Evolutionary conservation across 2,113 vertebrate species (phyloP).

Genomic region (Plectropomus leopardus): DNA sequence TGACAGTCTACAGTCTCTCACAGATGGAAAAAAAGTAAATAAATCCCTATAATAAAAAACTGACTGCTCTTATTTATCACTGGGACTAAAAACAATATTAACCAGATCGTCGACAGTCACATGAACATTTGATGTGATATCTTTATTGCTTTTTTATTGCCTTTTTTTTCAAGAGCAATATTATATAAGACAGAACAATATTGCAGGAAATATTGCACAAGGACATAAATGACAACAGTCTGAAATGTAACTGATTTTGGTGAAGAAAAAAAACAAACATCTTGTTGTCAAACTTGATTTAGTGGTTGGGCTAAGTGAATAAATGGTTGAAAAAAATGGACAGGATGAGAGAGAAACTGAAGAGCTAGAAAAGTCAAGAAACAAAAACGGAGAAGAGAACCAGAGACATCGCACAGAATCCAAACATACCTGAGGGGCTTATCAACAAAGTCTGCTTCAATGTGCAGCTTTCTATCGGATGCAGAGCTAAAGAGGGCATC

Average conservation of each 20-base stretch:
- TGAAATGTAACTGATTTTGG: too few species aligned
- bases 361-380: too few species aligned
- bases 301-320: too few species aligned
- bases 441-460: background rate
- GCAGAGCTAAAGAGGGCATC: background rate
- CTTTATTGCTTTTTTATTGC: slow-evolving; percentile 23
- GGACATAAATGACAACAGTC: too few species aligned
- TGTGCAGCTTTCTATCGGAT: background rate
- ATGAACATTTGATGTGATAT: background rate
- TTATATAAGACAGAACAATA: background rate
- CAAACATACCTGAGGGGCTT: background rate
- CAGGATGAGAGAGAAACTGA: too few species aligned
- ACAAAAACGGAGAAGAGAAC: too few species aligned
- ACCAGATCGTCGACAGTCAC: background rate
- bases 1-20: background rate
- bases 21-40: background rate
- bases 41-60: background rate
- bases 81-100: background rate
- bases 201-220: background rate
- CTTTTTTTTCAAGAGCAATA: background rate
- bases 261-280: too few species aligned
- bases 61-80: slow-evolving; percentile 1
- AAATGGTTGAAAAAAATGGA: too few species aligned
- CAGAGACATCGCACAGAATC: background rate
- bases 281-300: too few species aligned